Conservation (phyloP, 2,888 invertebrate genomes). For the Zele albiditarsus region DNA sequence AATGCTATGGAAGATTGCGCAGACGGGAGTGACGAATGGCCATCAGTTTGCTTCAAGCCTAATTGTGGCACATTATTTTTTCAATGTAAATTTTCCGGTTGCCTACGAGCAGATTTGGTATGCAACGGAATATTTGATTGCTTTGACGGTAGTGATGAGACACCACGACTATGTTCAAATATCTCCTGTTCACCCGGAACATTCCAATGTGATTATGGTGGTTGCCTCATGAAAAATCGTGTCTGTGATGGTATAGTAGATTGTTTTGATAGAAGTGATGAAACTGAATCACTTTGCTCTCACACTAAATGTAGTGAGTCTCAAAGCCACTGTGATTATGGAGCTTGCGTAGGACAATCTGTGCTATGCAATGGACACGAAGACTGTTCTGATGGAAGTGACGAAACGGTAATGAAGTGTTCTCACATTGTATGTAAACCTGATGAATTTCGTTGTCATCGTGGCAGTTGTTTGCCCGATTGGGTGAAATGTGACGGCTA, state of each 20-base stretch:
- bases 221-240: background rate
- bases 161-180: background rate
- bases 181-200: background rate
- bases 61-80: background rate
- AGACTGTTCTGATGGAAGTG: background rate
- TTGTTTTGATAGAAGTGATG: background rate
- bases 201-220: conserved; percentile 7
- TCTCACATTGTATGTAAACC: background rate
- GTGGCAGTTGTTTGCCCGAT: background rate
- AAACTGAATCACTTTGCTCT: background rate
- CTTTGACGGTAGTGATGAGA: background rate
- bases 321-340: background rate
- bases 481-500: background rate
- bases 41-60: background rate
- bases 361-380: background rate
- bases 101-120: background rate
- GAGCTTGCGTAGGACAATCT: background rate
- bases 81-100: background rate
- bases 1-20: too few relatives aligned
- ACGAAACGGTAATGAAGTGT: background rate
- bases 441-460: background rate
- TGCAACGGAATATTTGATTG: background rate
- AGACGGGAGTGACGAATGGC: background rate
- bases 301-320: background rate
- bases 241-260: background rate